Base-by-base conservation (phyloP, 2,888 invertebrate species). In the Chrysodeixis includens region DNA sequence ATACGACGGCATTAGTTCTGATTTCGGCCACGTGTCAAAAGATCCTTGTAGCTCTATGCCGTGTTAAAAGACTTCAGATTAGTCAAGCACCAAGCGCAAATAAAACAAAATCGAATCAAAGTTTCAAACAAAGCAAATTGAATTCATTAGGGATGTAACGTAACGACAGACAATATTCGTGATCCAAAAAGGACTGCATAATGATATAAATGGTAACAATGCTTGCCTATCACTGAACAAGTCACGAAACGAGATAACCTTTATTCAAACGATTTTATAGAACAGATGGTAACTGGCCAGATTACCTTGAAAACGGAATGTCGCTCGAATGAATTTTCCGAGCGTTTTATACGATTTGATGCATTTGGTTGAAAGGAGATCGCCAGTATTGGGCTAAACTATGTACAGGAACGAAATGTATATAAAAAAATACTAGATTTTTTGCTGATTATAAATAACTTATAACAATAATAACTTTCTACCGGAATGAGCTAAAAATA, bases 161-260 rank as follows among this genome's bases (percentile, higher is more conserved):
- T n/a, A n/a, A n/a, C n/a, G 18, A 54, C 70, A 10, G 16, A 40
- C 65, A 49, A 61, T 62, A 72, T 59, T 79, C 79, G 72, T 80
- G 80, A 78, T 62, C 53, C 54, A 44, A 74, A 71, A 73, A 69
- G 67, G 65, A 66, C 59, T 67, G 60, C 16, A 62, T 69, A 75
- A 56, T 67, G 51, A 65, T 51, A 69, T 69, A 66, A 71, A 69
- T 74, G 46, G 68, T 66, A 74, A 80, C 79, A 79, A 78, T 68
- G 69, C 51, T 67, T 68, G 74, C 53, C 61, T 69, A 66, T 69
- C 67, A 72, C 58, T 60, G 67, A 67, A 67, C 79, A 49, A 81
- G 81, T 72, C 76, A 81, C 80, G 85, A 77, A 76, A 79, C 80
- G 79, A 85, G 82, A 78, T 88, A 91, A 92, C 91, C 91, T 92